phyloP scores from a whole-genome alignment of 2,113 vertebrate genomes.

The Progne subis region DNA sequence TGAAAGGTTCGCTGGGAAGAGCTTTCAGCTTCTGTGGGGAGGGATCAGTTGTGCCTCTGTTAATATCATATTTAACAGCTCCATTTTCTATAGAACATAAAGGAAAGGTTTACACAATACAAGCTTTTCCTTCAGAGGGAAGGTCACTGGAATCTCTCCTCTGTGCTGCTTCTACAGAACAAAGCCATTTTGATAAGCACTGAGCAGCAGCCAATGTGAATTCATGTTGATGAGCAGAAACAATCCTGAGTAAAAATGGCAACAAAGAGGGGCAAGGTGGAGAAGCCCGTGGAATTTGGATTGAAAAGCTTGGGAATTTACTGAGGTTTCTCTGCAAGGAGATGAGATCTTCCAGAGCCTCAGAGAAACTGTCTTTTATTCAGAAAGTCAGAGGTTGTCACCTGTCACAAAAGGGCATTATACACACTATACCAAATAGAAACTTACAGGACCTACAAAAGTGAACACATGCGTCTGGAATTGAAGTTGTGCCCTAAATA shows the following conservation, averaged over 20 bases:
- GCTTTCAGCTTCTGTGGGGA: background rate
- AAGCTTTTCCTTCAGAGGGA: background rate
- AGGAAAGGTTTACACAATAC: background rate
- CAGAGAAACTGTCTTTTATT: slow-evolving; percentile 30
- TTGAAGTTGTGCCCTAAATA: background rate
- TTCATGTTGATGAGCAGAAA: background rate
- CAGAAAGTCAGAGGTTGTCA: slow-evolving; percentile 33
- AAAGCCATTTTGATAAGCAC: background rate
- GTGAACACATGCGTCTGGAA: background rate
- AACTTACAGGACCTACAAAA: background rate
- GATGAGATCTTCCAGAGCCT: slow-evolving; percentile 2
- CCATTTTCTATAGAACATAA: background rate
- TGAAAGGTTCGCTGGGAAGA: background rate
- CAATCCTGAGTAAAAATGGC: background rate
- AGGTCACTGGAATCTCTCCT: background rate
- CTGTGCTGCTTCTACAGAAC: background rate
- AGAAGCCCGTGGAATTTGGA: background rate
- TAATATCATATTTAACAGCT: background rate
- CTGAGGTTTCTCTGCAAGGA: background rate
- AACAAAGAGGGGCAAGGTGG: background rate
- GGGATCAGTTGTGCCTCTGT: background rate
- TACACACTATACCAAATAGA: background rate
- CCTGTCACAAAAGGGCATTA: slow-evolving; percentile 23
- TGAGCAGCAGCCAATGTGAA: background rate
- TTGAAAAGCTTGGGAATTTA: background rate